Evolutionary conservation across 2,113 vertebrate species (phyloP).

Genomic region (Cyprinodon variegatus): DNA sequence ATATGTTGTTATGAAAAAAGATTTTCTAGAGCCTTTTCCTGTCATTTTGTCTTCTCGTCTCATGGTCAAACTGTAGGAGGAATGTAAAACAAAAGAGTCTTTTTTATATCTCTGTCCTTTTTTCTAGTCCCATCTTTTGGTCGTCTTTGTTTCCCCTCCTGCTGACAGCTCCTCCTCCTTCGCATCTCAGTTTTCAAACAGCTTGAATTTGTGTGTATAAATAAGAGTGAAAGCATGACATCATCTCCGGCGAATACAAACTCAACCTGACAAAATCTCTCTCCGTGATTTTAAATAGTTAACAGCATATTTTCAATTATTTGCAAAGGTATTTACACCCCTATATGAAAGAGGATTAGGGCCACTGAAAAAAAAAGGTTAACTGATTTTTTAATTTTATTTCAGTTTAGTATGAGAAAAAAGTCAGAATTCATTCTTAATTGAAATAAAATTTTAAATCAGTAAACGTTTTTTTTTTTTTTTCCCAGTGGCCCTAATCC

Average conservation of each 20-base stretch:
- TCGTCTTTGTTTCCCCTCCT: conserved; percentile 39
- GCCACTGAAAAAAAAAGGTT: too few species aligned
- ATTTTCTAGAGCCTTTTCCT: conserved; percentile 13
- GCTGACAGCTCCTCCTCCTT: conserved; percentile 18
- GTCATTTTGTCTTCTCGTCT: not conserved
- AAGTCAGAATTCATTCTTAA: too few species aligned
- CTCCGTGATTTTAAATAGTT: not conserved
- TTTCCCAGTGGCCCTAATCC: too few species aligned
- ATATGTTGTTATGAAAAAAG: conserved; percentile 33
- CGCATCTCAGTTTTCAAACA: conserved; percentile 1
- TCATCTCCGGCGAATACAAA: conserved; percentile 13
- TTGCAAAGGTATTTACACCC: too few species aligned
- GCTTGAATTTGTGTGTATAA: conserved; percentile 6
- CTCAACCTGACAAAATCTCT: not conserved
- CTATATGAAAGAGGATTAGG: not conserved
- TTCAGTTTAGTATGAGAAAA: too few species aligned
- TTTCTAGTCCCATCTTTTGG: not conserved
- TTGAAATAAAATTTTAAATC: too few species aligned
- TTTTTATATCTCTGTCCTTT: conserved; percentile 13
- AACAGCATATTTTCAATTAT: conserved; percentile 18
- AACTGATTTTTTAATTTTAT: too few species aligned
- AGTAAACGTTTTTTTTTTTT: too few species aligned
- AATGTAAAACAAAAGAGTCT: conserved; percentile 14
- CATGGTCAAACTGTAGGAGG: conserved; percentile 5
- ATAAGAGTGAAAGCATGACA: not conserved